A percentile compares a stretch with the other conserved stretches of the same genome.
Evolutionary conservation across 1,140 invertebrate species (phyloP).

Genomic region (Triops longicaudatus): DNA sequence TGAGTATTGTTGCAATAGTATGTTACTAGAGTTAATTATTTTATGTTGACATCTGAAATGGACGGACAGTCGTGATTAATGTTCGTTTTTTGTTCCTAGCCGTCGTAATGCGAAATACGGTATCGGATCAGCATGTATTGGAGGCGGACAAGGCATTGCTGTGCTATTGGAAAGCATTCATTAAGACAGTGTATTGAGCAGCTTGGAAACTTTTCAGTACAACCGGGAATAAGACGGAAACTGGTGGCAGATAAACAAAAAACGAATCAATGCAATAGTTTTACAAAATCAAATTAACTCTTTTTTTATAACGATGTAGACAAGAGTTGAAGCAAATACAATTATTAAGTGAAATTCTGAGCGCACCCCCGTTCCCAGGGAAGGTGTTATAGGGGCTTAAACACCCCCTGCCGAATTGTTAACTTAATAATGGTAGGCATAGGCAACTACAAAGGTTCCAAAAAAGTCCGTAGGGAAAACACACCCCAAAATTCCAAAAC

Average conservation of each 20-base stretch:
- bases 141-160: conserved; percentile 96
- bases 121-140: conserved; percentile 95
- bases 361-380: no score
- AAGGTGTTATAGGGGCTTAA: no score
- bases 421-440: no score
- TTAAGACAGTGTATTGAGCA: not conserved
- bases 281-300: not conserved
- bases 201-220: not conserved
- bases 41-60: not conserved
- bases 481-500: no score
- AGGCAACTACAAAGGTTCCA: no score
- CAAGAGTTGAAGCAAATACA: no score
- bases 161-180: conserved; percentile 64
- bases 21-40: not conserved
- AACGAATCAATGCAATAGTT: conserved; percentile 16
- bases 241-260: no score
- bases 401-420: no score
- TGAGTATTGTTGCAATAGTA: not conserved
- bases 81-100: conserved; percentile 43
- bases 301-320: no score
- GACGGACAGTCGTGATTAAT: not conserved
- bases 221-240: conserved; percentile 8
- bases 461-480: no score
- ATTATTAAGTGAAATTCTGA: no score
- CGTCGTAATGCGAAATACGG: conserved; percentile 74